phyloP scores from a whole-genome alignment of 2,113 vertebrate species.

The Falcunculus frontatus region DNA sequence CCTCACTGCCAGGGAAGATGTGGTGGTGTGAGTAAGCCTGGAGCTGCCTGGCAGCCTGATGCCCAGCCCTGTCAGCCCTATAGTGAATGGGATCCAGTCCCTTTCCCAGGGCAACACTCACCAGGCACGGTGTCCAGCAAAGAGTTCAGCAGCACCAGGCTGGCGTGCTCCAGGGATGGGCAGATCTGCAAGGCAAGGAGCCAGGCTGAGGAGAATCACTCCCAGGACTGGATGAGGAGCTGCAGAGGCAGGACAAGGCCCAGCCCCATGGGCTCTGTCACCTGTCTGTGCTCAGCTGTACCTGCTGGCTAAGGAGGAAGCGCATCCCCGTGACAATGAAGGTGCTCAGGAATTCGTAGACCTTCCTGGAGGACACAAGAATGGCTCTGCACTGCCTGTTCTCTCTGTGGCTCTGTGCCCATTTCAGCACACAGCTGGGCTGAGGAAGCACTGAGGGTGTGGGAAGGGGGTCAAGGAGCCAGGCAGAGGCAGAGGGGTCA shows the following conservation, averaged over 20 bases:
- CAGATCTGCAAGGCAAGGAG: constrained; percentile 81
- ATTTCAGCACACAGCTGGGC: background rate
- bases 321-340: constrained; percentile 87
- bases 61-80: background rate
- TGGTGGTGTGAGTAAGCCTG: background rate
- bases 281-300: background rate
- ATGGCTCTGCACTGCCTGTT: background rate
- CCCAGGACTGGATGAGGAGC: background rate
- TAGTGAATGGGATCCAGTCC: accelerated
- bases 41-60: no score
- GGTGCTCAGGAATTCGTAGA: constrained; percentile 83
- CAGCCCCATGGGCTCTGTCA: accelerated
- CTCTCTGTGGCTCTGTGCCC: background rate
- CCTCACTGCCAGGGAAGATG: constrained; percentile 67
- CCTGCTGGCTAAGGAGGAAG: constrained; percentile 87
- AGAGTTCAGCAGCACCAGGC: constrained; percentile 84
- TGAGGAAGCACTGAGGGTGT: background rate
- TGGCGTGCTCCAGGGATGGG: constrained; percentile 83
- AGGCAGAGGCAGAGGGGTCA: background rate
- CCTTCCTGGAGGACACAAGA: constrained; percentile 73
- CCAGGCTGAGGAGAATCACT: background rate
- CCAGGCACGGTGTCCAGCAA: constrained; percentile 88
- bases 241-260: background rate
- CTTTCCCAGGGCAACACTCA: constrained; percentile 37
- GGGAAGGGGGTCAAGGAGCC: background rate